A percentile compares a stretch with the other conserved stretches of the same genome.
Evolutionary conservation across 2,888 invertebrate genomes (phyloP).

Genomic region (Clistopyga incitator): DNA sequence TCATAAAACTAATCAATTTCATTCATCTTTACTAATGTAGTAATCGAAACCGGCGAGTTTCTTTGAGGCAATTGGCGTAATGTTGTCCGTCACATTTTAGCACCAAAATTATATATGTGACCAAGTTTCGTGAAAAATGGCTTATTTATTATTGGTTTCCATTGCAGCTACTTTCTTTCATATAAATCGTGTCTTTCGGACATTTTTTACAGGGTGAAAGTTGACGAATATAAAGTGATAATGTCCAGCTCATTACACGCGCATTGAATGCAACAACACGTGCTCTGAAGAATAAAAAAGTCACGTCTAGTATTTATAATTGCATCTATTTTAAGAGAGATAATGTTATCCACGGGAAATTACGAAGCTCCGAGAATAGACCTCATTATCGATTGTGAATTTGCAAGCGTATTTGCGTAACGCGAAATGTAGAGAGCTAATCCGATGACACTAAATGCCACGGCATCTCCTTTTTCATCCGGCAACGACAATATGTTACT

Average conservation of each 20-base stretch:
- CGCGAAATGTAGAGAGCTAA: not conserved
- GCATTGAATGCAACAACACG: not conserved
- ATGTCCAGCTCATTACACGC: not conserved
- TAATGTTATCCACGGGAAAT: constrained; percentile 63
- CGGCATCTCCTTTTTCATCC: not conserved
- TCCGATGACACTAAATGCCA: not conserved
- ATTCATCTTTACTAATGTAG: no score
- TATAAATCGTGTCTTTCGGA: no score
- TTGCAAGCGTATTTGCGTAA: constrained; percentile 11
- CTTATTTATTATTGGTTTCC: no score
- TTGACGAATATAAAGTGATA: not conserved
- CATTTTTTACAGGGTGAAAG: not conserved
- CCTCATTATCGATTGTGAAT: constrained; percentile 71
- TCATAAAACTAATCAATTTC: no score
- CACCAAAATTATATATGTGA: no score
- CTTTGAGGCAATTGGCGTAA: no score
- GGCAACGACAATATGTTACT: not conserved
- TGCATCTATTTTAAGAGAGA: constrained; percentile 58
- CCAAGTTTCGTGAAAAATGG: no score
- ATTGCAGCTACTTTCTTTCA: no score
- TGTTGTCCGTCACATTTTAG: no score
- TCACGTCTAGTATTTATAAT: constrained; percentile 15
- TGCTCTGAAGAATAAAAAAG: not conserved
- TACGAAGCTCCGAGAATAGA: constrained; percentile 70
- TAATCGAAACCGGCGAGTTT: no score